These are phyloP conservation scores for Hylaea fasciaria DNA, from an alignment of 2,888 invertebrate genomes.

Conservation along the genomic window DNA sequence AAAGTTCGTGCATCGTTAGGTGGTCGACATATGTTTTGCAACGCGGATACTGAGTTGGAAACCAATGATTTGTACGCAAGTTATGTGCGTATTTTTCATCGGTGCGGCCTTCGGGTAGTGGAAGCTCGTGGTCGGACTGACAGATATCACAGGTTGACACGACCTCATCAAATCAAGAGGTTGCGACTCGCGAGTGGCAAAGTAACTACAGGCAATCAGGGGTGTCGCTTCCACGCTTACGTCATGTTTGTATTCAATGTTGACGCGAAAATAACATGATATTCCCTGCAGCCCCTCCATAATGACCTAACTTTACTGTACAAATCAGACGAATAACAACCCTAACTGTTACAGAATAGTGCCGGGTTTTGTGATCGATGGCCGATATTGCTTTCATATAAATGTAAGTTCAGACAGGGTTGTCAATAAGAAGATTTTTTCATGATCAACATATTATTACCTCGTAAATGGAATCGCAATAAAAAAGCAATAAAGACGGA, in stretches of 20 bases:
- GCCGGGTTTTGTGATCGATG: constrained; percentile 6
- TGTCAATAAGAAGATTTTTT: constrained; percentile 48
- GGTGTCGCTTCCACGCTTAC: constrained; percentile 26
- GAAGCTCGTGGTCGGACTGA: too few relatives aligned
- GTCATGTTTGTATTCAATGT: constrained; percentile 32
- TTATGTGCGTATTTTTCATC: too few relatives aligned
- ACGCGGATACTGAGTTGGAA: too few relatives aligned
- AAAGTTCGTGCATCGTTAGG: not conserved
- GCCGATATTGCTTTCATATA: not conserved
- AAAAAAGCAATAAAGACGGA: constrained; percentile 60
- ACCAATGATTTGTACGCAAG: too few relatives aligned
- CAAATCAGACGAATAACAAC: not conserved
- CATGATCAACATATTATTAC: constrained; percentile 61
- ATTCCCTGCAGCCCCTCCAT: constrained; percentile 27
- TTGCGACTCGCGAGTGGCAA: too few relatives aligned
- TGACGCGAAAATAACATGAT: constrained; percentile 43
- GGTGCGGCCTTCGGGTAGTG: too few relatives aligned
- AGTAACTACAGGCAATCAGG: constrained; percentile 5
- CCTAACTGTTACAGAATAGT: not conserved
- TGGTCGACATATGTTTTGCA: too few relatives aligned
- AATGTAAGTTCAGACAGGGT: constrained; percentile 15
- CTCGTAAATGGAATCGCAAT: constrained; percentile 51
- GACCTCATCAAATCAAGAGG: too few relatives aligned
- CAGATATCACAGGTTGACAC: too few relatives aligned
- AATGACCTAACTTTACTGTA: constrained; percentile 7